Evolutionary conservation across 1,140 invertebrate species (phyloP), one percentile per base, ranked within the genome.

Genomic region (Patella vulgata): DNA sequence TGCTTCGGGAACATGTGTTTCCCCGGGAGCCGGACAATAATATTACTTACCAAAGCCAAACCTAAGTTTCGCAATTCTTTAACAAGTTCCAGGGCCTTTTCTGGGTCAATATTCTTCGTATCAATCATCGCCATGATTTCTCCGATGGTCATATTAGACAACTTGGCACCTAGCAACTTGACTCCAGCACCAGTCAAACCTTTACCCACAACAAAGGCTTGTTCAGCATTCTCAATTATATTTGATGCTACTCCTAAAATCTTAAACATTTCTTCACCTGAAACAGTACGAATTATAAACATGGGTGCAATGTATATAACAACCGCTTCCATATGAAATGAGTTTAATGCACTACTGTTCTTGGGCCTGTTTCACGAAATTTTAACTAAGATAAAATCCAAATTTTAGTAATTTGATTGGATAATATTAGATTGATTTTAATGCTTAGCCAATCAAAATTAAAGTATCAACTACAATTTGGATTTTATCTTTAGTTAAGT

Each of bases 71-170:
- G 71, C 27, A 77, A 39, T 17, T 77, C 58, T 31, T 70, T 60
- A 27, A 66, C 57, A 14, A 77, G 55, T 30, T 70, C 17, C 2
- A 56, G n/a, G 9, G 70, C 63, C 17, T 63, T 30, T 11, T 68
- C 59, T 28, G 75, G 75, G 46, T 77, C 70, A 17, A 77, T 57
- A 31, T 71, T 74, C 44, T 75, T 68, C 5, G 50, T 54, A 14
- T 75, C 65, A 19, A 77, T 39, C 63, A 71, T 46, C 1, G 68
- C 54, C 52, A 63, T 48, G 9, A 77, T n/a, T 25, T 77, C 73
- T 19, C 68, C 73, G 14, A 77, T 70, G 0, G 73, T 77, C 75
- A 77, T 75, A 60, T 70, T 64, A 21, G 75, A 73, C 12, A 77
- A 50, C n/a, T 75, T 70, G 6, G 55, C 48, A 17, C 68, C 73